A percentile compares a stretch with the other conserved stretches of the same genome.
These are phyloP conservation scores for Drosophila nebulosa DNA, from an alignment of 1,140 invertebrate genomes.

Conservation along the genomic window DNA sequence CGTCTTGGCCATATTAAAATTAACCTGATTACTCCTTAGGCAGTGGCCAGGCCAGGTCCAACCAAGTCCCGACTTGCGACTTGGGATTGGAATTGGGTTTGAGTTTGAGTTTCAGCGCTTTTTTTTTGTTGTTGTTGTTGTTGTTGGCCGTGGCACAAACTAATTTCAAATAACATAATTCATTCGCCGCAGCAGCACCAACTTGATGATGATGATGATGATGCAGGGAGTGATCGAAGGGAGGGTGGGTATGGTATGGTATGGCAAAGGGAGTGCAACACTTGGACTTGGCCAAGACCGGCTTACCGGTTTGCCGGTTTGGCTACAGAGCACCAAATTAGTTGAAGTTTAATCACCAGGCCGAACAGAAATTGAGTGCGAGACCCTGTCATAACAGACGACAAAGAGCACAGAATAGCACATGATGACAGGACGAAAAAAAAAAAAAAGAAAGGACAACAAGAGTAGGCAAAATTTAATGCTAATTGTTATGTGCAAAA, in stretches of 20 bases:
- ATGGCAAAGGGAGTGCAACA: slow-evolving; percentile 22
- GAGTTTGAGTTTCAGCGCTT: slow-evolving; percentile 6
- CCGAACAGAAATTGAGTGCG: slow-evolving; percentile 11
- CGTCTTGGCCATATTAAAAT: slow-evolving; percentile 75
- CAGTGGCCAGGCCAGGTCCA: slow-evolving; percentile 43
- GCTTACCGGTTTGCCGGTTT: slow-evolving; percentile 56
- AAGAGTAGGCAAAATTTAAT: slow-evolving; percentile 23
- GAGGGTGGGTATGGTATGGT: background rate
- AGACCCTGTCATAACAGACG: slow-evolving; percentile 56
- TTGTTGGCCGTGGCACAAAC: slow-evolving; percentile 62
- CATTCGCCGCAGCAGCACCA: slow-evolving; percentile 69
- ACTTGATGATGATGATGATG: background rate
- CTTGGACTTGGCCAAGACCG: slow-evolving; percentile 31
- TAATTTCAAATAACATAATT: slow-evolving; percentile 81
- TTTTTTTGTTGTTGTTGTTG: slow-evolving; percentile 18
- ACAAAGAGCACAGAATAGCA: background rate
- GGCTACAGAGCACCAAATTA: slow-evolving; percentile 61
- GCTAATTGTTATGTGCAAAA: slow-evolving; percentile 64
- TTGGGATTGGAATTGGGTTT: slow-evolving; percentile 36
- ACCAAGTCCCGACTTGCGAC: background rate
- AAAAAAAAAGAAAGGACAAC: background rate
- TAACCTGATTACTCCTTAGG: slow-evolving; percentile 80
- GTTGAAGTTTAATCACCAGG: slow-evolving; percentile 67
- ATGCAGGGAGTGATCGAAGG: background rate
- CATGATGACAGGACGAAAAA: background rate